phyloP scores from a whole-genome alignment of 2,113 vertebrate genomes.

The Crotalus tigris region DNA sequence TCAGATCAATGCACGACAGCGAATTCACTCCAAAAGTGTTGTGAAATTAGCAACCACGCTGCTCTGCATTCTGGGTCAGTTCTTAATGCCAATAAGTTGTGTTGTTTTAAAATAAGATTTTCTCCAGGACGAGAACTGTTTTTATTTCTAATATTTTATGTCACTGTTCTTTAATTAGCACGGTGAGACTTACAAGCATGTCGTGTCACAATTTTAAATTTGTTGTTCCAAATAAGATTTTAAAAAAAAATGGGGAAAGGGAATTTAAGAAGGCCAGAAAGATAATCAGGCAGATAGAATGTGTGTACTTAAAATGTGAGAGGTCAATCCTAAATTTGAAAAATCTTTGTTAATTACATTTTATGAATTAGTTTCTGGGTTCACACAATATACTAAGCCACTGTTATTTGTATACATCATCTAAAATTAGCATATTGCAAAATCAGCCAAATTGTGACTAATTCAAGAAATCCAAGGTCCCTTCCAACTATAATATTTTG shows the following conservation, averaged over 20 bases:
- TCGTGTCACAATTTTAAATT: neutral
- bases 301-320: neutral
- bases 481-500: neutral
- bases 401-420: neutral
- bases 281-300: neutral
- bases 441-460: neutral
- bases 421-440: neutral
- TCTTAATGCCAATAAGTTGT: neutral
- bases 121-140: neutral
- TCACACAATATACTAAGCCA: neutral
- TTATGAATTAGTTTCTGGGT: neutral
- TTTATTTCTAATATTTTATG: neutral
- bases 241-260: neutral
- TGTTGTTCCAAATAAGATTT: neutral
- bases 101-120: neutral
- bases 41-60: neutral
- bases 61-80: neutral
- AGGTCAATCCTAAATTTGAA: neutral
- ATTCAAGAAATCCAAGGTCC: neutral
- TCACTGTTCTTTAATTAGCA: neutral
- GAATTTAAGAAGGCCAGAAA: neutral
- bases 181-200: neutral
- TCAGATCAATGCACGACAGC: neutral
- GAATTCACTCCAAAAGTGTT: constrained; percentile 7
- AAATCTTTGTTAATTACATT: neutral